Conservation (phyloP, 2,113 vertebrate genomes). For the Equus quagga region DNA sequence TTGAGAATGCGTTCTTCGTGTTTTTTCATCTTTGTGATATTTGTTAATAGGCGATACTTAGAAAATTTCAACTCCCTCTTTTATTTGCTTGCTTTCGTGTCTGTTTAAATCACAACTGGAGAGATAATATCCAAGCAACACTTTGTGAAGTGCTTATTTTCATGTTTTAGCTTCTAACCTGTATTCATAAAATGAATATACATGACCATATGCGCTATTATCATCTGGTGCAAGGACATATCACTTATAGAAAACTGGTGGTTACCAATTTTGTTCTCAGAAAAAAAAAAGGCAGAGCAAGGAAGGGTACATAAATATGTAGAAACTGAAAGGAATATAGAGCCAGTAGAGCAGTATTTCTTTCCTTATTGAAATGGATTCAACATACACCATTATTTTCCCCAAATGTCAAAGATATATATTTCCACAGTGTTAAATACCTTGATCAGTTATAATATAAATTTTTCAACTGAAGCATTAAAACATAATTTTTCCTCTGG, state of each 20-base stretch:
- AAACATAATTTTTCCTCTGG: background rate
- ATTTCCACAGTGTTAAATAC: background rate
- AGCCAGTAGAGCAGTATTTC: fast-evolving
- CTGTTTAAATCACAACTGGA: background rate
- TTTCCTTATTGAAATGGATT: background rate
- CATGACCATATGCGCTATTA: fast-evolving
- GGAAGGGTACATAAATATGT: background rate
- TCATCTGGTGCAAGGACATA: background rate
- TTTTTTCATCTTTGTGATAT: background rate
- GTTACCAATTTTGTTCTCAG: background rate
- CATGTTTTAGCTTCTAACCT: background rate
- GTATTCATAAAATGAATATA: fast-evolving
- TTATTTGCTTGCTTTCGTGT: background rate
- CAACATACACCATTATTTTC: background rate
- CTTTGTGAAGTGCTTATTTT: background rate
- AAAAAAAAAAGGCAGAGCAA: background rate
- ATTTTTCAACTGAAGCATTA: background rate
- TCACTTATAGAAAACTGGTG: background rate
- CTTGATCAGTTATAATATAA: background rate
- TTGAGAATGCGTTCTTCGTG: fast-evolving
- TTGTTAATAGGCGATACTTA: no score
- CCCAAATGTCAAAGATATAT: background rate
- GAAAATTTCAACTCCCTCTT: background rate
- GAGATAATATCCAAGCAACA: background rate
- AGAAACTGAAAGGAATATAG: fast-evolving